Conservation (phyloP, 1,140 invertebrate genomes). For the Lasioglossum baleicum region DNA sequence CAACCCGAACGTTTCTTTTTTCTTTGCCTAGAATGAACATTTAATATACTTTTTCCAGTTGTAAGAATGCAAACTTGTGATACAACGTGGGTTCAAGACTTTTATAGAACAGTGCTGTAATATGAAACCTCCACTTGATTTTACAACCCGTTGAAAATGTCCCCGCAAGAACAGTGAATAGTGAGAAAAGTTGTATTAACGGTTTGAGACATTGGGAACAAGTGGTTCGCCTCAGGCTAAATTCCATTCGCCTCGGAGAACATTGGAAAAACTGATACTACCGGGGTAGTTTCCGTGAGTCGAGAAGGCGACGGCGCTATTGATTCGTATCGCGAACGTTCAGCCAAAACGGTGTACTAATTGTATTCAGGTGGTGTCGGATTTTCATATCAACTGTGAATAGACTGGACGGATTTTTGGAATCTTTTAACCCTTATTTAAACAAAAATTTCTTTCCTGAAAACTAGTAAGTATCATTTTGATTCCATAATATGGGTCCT, state of each 20-base stretch:
- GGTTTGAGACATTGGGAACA: not conserved
- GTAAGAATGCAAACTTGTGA: no score
- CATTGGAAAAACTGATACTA: not conserved
- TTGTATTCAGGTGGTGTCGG: no score
- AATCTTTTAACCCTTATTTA: no score
- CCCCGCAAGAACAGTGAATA: not conserved
- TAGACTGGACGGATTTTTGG: no score
- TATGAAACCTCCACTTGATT: not conserved
- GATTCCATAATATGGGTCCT: no score
- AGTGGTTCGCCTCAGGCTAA: not conserved
- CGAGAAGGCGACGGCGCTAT: not conserved
- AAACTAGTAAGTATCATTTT: no score
- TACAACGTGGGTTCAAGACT: no score
- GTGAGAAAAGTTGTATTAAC: not conserved
- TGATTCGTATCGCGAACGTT: not conserved
- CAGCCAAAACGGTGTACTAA: no score
- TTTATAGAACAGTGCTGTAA: not conserved
- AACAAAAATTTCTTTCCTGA: no score
- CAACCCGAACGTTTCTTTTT: no score
- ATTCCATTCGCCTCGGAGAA: not conserved
- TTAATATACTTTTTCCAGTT: no score
- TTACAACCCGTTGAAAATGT: not conserved
- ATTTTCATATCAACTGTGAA: not conserved
- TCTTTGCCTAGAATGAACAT: no score
- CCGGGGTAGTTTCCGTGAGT: not conserved